Percentiles rank a stretch among this genome's conserved stretches.
Evolutionary conservation across 2,797 vertebrate species (phyloP).

Genomic region (Kryptolebias ocellatus): DNA sequence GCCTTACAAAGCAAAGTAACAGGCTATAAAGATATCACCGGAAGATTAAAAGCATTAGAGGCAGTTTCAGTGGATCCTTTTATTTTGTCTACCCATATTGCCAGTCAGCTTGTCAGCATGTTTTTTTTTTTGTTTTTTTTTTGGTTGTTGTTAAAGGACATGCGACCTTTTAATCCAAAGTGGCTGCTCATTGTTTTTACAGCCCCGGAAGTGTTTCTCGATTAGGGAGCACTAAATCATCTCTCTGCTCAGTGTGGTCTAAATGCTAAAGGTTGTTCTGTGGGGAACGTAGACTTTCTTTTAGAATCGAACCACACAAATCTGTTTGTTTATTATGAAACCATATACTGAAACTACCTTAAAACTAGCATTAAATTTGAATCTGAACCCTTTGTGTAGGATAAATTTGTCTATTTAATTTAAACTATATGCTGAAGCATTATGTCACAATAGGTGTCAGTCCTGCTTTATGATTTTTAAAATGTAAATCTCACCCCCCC

Average conservation of each 20-base stretch:
- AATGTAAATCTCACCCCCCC: conserved; percentile 47
- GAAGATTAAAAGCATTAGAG: conserved; percentile 74
- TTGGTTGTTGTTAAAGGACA: conserved; percentile 73
- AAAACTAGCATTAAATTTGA: background rate
- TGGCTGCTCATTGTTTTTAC: conserved; percentile 78
- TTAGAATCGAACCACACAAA: conserved; percentile 35
- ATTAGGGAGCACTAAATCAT: conserved; percentile 72
- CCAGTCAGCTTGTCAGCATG: conserved; percentile 76
- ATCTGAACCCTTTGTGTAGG: conserved; percentile 19
- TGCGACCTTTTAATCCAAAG: conserved; percentile 73
- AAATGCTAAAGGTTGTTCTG: conserved; percentile 57
- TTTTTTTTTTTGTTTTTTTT: conserved; percentile 23
- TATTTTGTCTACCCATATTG: conserved; percentile 54
- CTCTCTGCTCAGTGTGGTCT: conserved; percentile 42
- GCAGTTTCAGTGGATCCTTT: conserved; percentile 71
- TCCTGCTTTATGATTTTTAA: conserved; percentile 67
- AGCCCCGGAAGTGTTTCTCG: conserved; percentile 69
- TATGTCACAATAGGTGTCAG: conserved; percentile 69
- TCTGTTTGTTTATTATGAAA: conserved; percentile 5
- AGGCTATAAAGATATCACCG: conserved; percentile 73
- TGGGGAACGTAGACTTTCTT: conserved; percentile 17
- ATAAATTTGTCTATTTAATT: conserved; percentile 37
- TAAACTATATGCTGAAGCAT: conserved; percentile 41
- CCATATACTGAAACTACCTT: conserved; percentile 12
- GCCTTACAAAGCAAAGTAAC: conserved; percentile 62